Base-by-base conservation (phyloP, 2,797 vertebrate genomes). In the Tympanoctomys barrerae region DNA sequence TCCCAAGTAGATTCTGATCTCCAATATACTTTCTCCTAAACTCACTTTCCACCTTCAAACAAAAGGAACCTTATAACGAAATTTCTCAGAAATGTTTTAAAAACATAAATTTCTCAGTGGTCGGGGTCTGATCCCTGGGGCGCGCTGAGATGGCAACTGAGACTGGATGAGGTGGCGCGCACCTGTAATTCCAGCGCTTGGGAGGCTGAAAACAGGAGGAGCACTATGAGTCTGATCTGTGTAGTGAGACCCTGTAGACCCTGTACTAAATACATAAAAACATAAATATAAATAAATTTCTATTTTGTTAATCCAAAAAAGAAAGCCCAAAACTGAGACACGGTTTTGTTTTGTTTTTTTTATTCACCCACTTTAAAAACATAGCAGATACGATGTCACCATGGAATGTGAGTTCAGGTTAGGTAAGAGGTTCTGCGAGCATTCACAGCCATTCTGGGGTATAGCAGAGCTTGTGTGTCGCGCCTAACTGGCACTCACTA, bases 301-400 rank as follows among this genome's bases (percentile, higher is more conserved):
- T 75, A 36, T 84, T 89, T 62, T 70, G 66, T 93, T 96, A 93
- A 89, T 22, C 70, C 71, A 19, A 95, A 87, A 90, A 94, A 85
- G n/a, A 75, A 90, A 82, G 75, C 70, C 42, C 79, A 77, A 96
- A 94, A 92, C 66, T 82, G 86, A 94, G 95, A 97, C 70, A 46
- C 26, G 36, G 31, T 62, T 96, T 71, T 75, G 21, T 21, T 54
- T 42, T 42, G 42, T 6, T 42, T 42, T 42, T 42, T 42, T 42
- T 64, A 66, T 95, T 96, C 49, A 93, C 33, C 85, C 85, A 71
- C 7, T 97, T 98, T 98, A 98, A 91, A 97, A 89, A 89, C 54
- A 81, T 10, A 10, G 46, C 57, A 73, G 31, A 82, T 54, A 78
- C 62, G 59, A 77, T 83, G 78, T 54, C 64, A 54, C 89, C 46